phyloP scores from a whole-genome alignment of 2,113 vertebrate species.

The Crotalus viridis region DNA sequence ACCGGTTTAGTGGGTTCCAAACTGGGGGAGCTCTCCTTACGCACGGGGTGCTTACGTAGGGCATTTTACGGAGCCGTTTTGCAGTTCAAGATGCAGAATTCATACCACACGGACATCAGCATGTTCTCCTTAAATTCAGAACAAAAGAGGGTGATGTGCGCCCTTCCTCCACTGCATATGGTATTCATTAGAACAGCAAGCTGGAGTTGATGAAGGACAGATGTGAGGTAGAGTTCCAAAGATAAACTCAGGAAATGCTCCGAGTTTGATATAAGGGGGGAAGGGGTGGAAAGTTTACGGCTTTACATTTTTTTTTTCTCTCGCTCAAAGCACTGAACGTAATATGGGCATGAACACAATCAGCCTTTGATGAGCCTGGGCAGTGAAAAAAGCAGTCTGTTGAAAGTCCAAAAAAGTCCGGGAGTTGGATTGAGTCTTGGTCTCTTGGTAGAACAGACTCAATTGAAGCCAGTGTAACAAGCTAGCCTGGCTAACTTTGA shows the following conservation, averaged over 20 bases:
- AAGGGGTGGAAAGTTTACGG: constrained; percentile 14
- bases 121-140: rapidly evolving
- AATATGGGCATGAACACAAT: constrained; percentile 3
- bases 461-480: not conserved
- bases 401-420: not conserved
- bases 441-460: too few species aligned
- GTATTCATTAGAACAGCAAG: constrained; percentile 4
- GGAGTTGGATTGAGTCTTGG: too few species aligned
- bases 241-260: constrained; percentile 57
- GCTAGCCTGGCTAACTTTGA: not conserved
- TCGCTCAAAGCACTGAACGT: not conserved
- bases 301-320: constrained; percentile 24
- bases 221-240: constrained; percentile 45
- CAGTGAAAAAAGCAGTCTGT: not conserved
- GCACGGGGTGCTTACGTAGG: rapidly evolving
- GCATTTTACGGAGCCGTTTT: not conserved
- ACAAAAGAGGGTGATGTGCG: rapidly evolving
- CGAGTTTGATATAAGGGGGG: constrained; percentile 25
- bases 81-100: not conserved
- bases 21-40: not conserved
- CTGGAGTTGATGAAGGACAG: constrained; percentile 59
- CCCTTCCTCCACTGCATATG: not conserved
- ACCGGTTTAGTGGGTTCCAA: not conserved
- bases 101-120: not conserved
- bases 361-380: constrained; percentile 22